Base-by-base conservation (phyloP, 2,797 vertebrate genomes). In the Oreochromis mossambicus region DNA sequence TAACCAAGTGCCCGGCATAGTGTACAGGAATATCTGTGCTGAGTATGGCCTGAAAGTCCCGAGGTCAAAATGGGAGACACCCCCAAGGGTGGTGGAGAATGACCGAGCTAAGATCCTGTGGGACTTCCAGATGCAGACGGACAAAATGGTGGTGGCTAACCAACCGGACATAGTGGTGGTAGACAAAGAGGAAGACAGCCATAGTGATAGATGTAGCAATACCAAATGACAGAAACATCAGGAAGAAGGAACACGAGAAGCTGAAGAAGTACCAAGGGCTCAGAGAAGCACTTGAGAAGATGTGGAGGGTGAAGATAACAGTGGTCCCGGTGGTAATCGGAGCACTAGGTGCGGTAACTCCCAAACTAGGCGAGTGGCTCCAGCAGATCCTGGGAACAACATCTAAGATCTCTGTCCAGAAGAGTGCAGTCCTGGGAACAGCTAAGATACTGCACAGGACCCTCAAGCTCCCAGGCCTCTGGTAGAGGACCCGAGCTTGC, bases 321-420 rank as follows among this genome's bases (percentile, higher is more conserved):
- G 14, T 56, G 0, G 54, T 15, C 24, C 54, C 0, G 0, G 26
- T 56, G 54, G 26, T 3, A 29, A 56, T 29, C 7, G 1, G 26
- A 29, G 54, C 24, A 56, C 2, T 29, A 29, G 5, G 3, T 56
- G 14, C 2, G 7, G 1, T 9, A 1, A 56, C 54, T 29, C 26
- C 54, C 54, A 56, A 56, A 0, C 7, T 56, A 15, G 13, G 24
- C 13, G 0, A 55, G 24, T 8, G 54, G 0, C 1, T 29, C 54
- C 54, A 56, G 55, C 26, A 32, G 55, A 58, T 58, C 55, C 26
- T 5, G 0, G 55, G 26, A 32, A 0, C 55, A 58, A 32, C 15
- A 58, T 58, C 26, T 3, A 0, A 56, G 3, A 32, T 17, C 14
- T 56, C 55, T 10, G 55, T 32, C 55, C 26, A 58, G 2, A 32